Percentiles rank a stretch among this genome's conserved stretches.
phyloP scores from a whole-genome alignment of 2,888 invertebrate species.

The Belgica antarctica region DNA sequence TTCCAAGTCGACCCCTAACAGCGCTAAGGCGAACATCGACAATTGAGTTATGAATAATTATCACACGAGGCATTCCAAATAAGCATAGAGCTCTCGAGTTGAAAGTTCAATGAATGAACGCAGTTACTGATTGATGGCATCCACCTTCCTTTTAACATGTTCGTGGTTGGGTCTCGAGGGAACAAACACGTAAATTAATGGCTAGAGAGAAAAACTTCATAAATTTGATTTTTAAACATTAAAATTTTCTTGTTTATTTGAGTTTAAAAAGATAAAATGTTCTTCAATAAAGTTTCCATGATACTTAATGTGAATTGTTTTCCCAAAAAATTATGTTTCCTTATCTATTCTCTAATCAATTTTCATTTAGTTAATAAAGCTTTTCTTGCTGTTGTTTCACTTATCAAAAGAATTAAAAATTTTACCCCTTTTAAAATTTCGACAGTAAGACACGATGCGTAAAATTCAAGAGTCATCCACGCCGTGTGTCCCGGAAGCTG shows the following conservation, averaged over 20 bases:
- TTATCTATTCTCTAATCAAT: neutral
- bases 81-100: too few relatives aligned
- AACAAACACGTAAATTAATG: too few relatives aligned
- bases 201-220: neutral
- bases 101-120: too few relatives aligned
- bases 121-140: too few relatives aligned
- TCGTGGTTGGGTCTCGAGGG: too few relatives aligned
- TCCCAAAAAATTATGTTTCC: neutral
- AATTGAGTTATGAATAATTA: neutral
- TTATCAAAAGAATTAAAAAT: neutral
- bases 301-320: neutral
- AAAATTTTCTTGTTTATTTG: conserved; percentile 21
- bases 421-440: neutral
- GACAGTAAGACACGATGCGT: conserved; percentile 28
- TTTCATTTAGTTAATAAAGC: conserved; percentile 23
- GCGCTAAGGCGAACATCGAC: neutral
- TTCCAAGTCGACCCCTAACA: too few relatives aligned
- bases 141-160: too few relatives aligned
- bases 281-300: neutral
- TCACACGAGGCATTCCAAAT: too few relatives aligned
- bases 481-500: too few relatives aligned
- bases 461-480: neutral
- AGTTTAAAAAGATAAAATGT: neutral
- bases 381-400: conserved; percentile 30
- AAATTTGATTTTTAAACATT: conserved; percentile 31